Conservation (phyloP, 30 jellyfish, hydroid and myxozoan genomes). For the Nemopilema nomurai region DNA sequence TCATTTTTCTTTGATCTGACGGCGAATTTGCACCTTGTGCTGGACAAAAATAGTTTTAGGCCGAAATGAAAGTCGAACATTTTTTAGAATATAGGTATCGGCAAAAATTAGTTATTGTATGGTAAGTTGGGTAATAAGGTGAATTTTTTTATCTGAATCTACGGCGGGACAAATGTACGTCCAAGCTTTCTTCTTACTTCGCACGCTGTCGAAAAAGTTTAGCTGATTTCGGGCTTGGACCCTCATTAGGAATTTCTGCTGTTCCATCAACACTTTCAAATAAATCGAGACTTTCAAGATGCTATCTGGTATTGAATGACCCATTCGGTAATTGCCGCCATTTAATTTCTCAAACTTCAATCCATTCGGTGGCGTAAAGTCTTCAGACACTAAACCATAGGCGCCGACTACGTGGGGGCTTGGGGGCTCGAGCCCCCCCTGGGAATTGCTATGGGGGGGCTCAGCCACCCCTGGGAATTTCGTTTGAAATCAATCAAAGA, state of each 20-base stretch:
- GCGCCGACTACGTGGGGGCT: no score
- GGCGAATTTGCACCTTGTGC: no score
- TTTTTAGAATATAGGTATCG: no score
- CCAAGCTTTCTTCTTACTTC: constrained; percentile 61
- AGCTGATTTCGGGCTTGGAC: constrained; percentile 25
- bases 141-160: constrained; percentile 41
- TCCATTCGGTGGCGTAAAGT: constrained; percentile 12
- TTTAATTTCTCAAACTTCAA: constrained; percentile 18
- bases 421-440: no score
- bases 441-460: no score
- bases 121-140: no score
- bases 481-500: no score
- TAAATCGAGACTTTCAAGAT: constrained; percentile 12
- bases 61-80: no score
- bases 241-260: constrained; percentile 38
- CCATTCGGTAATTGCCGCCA: constrained; percentile 24
- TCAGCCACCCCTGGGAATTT: no score
- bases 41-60: no score
- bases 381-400: constrained; percentile 20
- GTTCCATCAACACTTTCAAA: constrained; percentile 40
- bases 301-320: constrained; percentile 22
- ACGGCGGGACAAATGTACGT: constrained; percentile 52
- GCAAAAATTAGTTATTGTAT: no score
- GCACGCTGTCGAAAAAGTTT: constrained; percentile 11
- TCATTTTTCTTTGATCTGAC: no score